Evolutionary conservation across 2,113 vertebrate genomes (phyloP).

Genomic region (Tragelaphus scriptus): DNA sequence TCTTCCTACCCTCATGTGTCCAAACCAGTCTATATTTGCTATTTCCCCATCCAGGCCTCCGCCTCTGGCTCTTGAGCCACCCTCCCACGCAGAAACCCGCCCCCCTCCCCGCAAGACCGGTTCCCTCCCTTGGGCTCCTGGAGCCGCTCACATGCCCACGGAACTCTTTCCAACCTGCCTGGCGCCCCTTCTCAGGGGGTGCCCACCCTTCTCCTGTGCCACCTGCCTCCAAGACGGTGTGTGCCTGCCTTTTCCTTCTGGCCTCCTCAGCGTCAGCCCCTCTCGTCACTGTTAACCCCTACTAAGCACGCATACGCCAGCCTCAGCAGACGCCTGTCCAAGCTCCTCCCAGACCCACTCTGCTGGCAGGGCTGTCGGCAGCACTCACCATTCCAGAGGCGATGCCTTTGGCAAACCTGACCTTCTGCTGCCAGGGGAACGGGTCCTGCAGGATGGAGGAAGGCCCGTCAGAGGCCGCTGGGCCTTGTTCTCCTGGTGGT

Average conservation of each 20-base stretch:
- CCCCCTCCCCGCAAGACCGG: background rate
- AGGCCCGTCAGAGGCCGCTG: background rate
- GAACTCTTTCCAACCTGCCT: background rate
- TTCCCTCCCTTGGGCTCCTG: background rate
- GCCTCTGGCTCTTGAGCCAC: background rate
- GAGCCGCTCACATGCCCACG: background rate
- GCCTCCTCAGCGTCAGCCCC: background rate
- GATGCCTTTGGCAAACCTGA: conserved; percentile 95
- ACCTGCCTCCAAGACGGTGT: background rate
- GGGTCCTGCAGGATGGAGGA: conserved; percentile 84
- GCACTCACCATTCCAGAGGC: conserved; percentile 95
- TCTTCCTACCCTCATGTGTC: background rate
- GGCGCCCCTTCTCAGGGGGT: background rate
- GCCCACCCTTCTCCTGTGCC: background rate
- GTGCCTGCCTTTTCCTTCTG: background rate
- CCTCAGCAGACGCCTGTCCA: background rate
- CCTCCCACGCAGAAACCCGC: too few relatives aligned
- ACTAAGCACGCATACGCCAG: background rate
- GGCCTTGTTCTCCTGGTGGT: background rate
- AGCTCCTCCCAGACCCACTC: background rate
- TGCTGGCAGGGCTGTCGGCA: background rate
- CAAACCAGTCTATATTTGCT: background rate
- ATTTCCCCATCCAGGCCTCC: background rate
- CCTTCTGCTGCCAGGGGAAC: conserved; percentile 94
- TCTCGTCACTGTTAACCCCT: background rate